A percentile compares a stretch with the other conserved stretches of the same genome.
phyloP scores from a whole-genome alignment of 2,888 invertebrate genomes.

The Orchesellides sinensis region DNA sequence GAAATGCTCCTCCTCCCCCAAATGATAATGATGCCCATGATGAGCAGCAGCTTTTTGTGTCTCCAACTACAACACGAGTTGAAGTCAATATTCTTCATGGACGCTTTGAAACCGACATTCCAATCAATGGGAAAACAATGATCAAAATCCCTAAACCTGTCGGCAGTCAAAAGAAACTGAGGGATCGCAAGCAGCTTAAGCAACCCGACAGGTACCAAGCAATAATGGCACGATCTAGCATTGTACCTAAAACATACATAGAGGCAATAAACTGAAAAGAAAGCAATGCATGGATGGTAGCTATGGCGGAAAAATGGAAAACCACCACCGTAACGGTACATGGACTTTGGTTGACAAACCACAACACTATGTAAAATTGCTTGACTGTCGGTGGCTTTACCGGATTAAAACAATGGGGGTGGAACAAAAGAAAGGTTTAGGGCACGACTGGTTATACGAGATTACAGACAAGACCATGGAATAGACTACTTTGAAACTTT shows the following conservation, averaged over 20 bases:
- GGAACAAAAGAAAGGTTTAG: conserved; percentile 25
- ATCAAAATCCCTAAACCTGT: not conserved
- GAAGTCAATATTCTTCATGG: no score
- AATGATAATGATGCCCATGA: not conserved
- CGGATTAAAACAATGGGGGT: conserved; percentile 23
- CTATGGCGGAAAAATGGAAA: conserved; percentile 53
- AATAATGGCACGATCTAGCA: not conserved
- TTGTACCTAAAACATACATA: conserved; percentile 10
- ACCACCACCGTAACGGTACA: not conserved
- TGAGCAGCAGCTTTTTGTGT: not conserved
- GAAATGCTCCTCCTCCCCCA: not conserved
- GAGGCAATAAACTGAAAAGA: conserved; percentile 10
- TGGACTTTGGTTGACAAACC: conserved; percentile 50
- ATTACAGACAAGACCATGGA: conserved; percentile 51
- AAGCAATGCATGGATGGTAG: conserved; percentile 39
- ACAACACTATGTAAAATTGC: conserved; percentile 5
- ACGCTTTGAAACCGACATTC: not conserved
- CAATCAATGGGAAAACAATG: not conserved
- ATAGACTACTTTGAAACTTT: conserved; percentile 57
- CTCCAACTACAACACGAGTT: not conserved
- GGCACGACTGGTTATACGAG: conserved; percentile 43
- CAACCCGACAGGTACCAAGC: conserved; percentile 18
- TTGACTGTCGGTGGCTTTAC: conserved; percentile 44
- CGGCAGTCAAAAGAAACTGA: not conserved
- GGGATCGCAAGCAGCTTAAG: not conserved